Evolutionary conservation across 2,113 vertebrate genomes (phyloP), one percentile per base, ranked within the genome.

Genomic region (Cryptotis parvus): DNA sequence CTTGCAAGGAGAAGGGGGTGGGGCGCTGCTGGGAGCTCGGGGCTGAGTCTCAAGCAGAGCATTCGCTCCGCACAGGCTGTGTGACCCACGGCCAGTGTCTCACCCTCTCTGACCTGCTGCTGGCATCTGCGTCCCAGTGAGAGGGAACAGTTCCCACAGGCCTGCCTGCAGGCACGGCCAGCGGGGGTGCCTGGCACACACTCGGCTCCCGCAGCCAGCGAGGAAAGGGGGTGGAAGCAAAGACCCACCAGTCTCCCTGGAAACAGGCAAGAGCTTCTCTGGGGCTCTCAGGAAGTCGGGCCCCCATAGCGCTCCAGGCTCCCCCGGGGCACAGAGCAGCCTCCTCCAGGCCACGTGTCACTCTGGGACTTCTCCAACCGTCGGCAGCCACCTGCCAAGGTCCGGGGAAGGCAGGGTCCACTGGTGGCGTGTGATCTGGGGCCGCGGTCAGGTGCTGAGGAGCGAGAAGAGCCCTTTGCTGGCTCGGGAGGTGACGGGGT

Each of bases 101-200:
- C 22, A 37, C 90, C 77, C 81, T 91, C 91, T 91, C 90, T 52
- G 94, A 49, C 39, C 20, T 12, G n/a, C 69, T 26, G 29, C n/a
- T n/a, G n/a, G n/a, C 35, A 66, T 12, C 35, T 29, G 33, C 27
- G n/a, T 29, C 35, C 18, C 6, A 22, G 61, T 7, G 49, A 20
- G 2, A 31, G 81, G 84, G 4, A 24, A 66, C 31, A 3, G 41
- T 75, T 78, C 91, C 65, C 39, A 0, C 27, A 4, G 52, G 58
- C 87, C 37, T 95, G 95, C 87, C 94, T 63, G 84, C 37, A 91
- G 92, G 84, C 82, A 0, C 5, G 45, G 1, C 91, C 94, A n/a
- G 70, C 87, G 27, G 77, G 80, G 72, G 61, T n/a, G n/a, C 90
- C 78, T 69, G 92, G 87, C 85, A 78, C 78, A 31, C 15, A 81